Conservation (phyloP, 2,113 vertebrate genomes). For the Microcebus griseorufus region DNA sequence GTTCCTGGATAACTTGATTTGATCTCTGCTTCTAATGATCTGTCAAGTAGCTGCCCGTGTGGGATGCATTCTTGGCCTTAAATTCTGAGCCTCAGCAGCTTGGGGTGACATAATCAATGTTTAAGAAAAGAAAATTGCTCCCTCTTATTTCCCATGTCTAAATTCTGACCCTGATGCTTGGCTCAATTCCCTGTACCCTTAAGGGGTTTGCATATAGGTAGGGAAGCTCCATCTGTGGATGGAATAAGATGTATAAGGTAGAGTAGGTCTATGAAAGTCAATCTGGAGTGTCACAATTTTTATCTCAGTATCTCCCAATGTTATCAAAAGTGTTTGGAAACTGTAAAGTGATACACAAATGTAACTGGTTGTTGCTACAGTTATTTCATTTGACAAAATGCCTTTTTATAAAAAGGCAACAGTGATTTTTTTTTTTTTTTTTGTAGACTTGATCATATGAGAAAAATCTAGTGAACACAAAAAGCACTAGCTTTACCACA, state of each 20-base stretch:
- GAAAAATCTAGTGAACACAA: background rate
- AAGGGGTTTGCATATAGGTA: background rate
- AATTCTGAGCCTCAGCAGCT: background rate
- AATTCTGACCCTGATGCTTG: background rate
- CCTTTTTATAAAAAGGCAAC: background rate
- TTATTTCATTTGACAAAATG: slow-evolving; percentile 26
- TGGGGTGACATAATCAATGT: background rate
- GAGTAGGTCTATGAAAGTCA: background rate
- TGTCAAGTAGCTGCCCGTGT: background rate
- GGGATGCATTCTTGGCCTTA: background rate
- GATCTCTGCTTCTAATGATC: background rate
- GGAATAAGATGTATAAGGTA: background rate
- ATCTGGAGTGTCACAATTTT: background rate
- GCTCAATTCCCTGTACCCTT: background rate
- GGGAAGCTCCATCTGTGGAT: background rate
- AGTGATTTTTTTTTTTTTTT: background rate
- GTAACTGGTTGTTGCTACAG: background rate
- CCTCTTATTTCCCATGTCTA: background rate
- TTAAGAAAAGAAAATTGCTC: background rate
- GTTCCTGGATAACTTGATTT: background rate
- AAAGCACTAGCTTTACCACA: background rate
- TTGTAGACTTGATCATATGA: background rate
- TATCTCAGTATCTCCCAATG: background rate
- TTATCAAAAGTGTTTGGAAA: slow-evolving; percentile 38
- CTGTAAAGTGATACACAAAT: background rate